Percentiles rank a stretch among this genome's conserved stretches.
These are phyloP conservation scores for Glareola pratincola DNA, from an alignment of 2,113 vertebrate species.

Conservation along the genomic window DNA sequence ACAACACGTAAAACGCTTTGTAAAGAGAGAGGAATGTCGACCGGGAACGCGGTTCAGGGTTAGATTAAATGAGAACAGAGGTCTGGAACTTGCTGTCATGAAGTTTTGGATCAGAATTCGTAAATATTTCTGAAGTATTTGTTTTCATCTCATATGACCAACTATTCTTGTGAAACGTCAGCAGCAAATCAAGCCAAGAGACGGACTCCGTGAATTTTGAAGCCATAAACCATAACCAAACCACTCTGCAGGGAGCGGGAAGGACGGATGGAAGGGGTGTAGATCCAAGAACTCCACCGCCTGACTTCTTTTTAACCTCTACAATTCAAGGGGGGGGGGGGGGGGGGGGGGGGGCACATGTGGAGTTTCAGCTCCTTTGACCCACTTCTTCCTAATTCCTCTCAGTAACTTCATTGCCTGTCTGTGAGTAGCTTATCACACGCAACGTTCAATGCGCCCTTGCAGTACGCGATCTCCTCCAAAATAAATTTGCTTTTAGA, in stretches of 20 bases:
- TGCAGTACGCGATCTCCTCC: background rate
- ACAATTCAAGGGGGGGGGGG: background rate
- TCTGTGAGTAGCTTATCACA: background rate
- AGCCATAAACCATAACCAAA: background rate
- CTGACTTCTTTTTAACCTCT: background rate
- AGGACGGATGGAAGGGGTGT: background rate
- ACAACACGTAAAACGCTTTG: background rate
- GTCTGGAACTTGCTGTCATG: background rate
- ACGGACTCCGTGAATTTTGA: background rate
- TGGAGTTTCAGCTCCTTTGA: background rate
- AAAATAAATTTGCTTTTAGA: background rate
- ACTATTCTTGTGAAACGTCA: background rate
- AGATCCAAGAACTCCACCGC: background rate
- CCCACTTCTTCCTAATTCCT: background rate
- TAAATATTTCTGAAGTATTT: slow-evolving; percentile 20
- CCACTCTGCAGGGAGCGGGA: background rate
- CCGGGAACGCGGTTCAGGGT: background rate
- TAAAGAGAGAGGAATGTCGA: background rate
- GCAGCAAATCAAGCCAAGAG: background rate
- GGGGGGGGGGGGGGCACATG: background rate
- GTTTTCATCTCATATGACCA: background rate
- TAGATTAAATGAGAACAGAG: slow-evolving; percentile 19
- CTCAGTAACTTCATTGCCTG: background rate
- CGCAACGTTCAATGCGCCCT: background rate
- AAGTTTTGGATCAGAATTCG: background rate